These are phyloP conservation scores for Crenichthys baileyi DNA, from an alignment of 2,797 vertebrate genomes.

Conservation along the genomic window DNA sequence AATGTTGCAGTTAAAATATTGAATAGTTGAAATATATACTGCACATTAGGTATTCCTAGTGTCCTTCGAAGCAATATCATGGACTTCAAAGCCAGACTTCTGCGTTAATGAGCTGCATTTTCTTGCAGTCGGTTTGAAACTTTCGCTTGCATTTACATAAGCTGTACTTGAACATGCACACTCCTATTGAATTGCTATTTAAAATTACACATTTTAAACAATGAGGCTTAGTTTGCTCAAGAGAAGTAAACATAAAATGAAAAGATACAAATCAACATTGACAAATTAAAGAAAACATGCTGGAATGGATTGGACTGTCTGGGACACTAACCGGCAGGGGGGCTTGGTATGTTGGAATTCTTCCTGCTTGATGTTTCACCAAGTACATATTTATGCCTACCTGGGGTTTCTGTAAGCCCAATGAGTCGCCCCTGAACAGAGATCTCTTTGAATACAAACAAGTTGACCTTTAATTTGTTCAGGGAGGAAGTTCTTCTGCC, in stretches of 20 bases:
- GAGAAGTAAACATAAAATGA: not conserved
- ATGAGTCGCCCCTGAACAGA: conserved; percentile 1
- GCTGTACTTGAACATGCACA: conserved; percentile 21
- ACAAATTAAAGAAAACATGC: not conserved
- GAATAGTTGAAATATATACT: not conserved
- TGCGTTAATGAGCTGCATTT: not conserved
- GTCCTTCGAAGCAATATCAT: not conserved
- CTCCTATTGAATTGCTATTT: conserved; percentile 13
- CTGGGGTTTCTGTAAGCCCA: conserved; percentile 20
- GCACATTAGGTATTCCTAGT: conserved; percentile 7
- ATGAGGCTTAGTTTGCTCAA: conserved; percentile 6
- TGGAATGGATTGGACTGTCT: conserved; percentile 15
- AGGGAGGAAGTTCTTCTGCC: not conserved
- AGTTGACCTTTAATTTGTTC: conserved; percentile 6
- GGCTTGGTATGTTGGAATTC: conserved; percentile 13
- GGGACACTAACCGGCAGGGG: conserved; percentile 15
- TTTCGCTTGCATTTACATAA: not conserved
- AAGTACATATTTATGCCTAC: conserved; percentile 49
- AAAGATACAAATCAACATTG: not conserved
- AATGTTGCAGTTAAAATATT: not conserved
- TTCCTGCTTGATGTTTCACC: conserved; percentile 11
- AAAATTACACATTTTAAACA: conserved; percentile 21
- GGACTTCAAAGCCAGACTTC: conserved; percentile 13
- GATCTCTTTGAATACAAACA: conserved; percentile 18
- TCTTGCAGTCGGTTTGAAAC: conserved; percentile 8